These are phyloP conservation scores for Lithophane semibrunnea DNA, from an alignment of 2,888 invertebrate genomes.

Conservation along the genomic window DNA sequence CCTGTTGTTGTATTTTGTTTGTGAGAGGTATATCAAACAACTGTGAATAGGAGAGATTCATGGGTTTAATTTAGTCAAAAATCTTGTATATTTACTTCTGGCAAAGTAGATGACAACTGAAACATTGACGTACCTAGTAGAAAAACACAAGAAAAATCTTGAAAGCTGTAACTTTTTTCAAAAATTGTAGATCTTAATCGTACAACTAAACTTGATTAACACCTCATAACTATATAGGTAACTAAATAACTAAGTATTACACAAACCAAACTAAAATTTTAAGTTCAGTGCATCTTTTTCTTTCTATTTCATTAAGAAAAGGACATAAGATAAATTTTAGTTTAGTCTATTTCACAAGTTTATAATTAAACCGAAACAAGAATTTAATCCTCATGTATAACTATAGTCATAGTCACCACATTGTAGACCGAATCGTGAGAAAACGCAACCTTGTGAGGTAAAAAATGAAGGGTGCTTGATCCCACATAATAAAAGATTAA, in stretches of 20 bases:
- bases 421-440: constrained; percentile 59
- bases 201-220: too few species aligned
- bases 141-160: neutral
- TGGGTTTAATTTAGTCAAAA: neutral
- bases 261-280: too few species aligned
- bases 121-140: neutral
- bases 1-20: constrained; percentile 43
- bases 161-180: neutral
- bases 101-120: neutral
- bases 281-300: too few species aligned
- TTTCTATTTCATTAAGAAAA: too few species aligned
- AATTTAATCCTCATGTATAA: neutral
- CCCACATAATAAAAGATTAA: constrained; percentile 59
- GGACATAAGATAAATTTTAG: too few species aligned
- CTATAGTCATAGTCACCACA: constrained; percentile 4
- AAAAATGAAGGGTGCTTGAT: constrained; percentile 65
- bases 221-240: too few species aligned
- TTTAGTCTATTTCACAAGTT: too few species aligned
- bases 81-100: neutral
- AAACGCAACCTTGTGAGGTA: constrained; percentile 49
- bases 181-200: neutral
- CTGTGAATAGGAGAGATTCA: constrained; percentile 2
- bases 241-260: too few species aligned
- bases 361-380: neutral
- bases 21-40: constrained; percentile 23